Percentiles rank a stretch among this genome's conserved stretches.
These are phyloP conservation scores for Ambastaia sidthimunki DNA, from an alignment of 2,797 vertebrate genomes.

Conservation along the genomic window DNA sequence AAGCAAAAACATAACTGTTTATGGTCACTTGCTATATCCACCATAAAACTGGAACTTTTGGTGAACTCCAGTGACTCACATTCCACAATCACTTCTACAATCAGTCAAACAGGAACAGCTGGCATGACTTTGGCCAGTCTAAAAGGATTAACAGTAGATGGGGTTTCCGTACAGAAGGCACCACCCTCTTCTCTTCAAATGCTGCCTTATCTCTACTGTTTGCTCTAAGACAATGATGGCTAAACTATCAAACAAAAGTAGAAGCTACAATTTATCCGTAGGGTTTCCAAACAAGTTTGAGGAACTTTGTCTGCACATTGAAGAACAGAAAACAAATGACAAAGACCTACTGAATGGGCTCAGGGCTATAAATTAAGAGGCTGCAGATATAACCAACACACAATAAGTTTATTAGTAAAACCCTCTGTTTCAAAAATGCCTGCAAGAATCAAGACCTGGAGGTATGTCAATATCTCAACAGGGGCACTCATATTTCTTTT, in stretches of 20 bases:
- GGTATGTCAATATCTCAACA: not conserved
- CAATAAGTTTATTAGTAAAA: slow-evolving; percentile 13
- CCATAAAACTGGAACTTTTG: slow-evolving; percentile 24
- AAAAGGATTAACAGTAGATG: slow-evolving; percentile 46
- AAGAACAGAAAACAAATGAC: not conserved
- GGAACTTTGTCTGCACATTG: not conserved
- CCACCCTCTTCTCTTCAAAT: slow-evolving; percentile 31
- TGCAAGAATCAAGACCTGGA: slow-evolving; percentile 4
- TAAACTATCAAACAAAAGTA: slow-evolving; percentile 24
- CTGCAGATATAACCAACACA: not conserved
- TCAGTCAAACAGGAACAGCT: slow-evolving; percentile 55
- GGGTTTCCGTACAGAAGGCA: slow-evolving; percentile 33
- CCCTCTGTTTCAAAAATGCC: slow-evolving; percentile 9
- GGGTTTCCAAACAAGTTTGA: not conserved
- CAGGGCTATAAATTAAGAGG: not conserved
- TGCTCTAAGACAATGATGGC: slow-evolving; percentile 23
- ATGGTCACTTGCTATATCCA: slow-evolving; percentile 20
- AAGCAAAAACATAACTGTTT: too few relatives aligned
- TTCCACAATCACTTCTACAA: slow-evolving; percentile 44
- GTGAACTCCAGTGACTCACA: slow-evolving; percentile 36
- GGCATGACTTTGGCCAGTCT: slow-evolving; percentile 46
- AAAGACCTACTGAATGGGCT: not conserved
- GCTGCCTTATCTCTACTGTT: slow-evolving; percentile 29
- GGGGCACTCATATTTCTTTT: slow-evolving; percentile 11
- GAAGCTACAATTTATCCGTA: not conserved